Evolutionary conservation across 2,888 invertebrate species (phyloP), one percentile per base, ranked within the genome.

Genomic region (Cyclophora punctaria): DNA sequence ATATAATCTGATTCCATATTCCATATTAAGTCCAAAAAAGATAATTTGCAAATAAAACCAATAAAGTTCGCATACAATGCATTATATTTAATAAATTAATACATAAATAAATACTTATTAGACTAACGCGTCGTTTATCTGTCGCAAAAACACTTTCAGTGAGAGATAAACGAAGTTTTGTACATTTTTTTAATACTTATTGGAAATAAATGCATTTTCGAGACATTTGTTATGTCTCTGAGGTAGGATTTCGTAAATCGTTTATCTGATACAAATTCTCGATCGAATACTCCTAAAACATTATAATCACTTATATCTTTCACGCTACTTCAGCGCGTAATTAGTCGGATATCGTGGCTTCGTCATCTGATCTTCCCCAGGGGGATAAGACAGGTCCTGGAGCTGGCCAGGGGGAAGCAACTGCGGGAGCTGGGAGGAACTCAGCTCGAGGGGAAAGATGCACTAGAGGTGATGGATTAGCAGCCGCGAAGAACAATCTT

Each of bases 291-390:
- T 20, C 20, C 20, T 20, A 20, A 20, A 20, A 20, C 20, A 20
- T 20, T 20, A 20, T 20, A 20, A 20, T 20, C 20, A 20, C 20
- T 20, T 20, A 20, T 2, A 20, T 20, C 2, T 20, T 20, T 20
- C 20, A 20, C 20, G 20, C 20, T 20, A 20, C 20, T 20, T 20
- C 20, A 20, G 20, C 20, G 20, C 2, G 1, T 20, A 20, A 7
- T 63, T 77, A 87, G 57, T 86, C 80, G 2, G 83, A 73, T 34
- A 86, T 82, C 3, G 76, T 71, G 2, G 80, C 80, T 3, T 84
- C 87, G 56, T 84, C 78, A 65, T 86, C 87, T 33, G 87, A 86
- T 61, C 87, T 72, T 6, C 62, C 87, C 87, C 87, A 88, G 2
- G 87, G 86, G 0, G 86, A 84, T 3, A 85, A 67, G 0, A 80